These are phyloP conservation scores for Plotosus lineatus DNA, from an alignment of 2,113 vertebrate species.

Conservation along the genomic window DNA sequence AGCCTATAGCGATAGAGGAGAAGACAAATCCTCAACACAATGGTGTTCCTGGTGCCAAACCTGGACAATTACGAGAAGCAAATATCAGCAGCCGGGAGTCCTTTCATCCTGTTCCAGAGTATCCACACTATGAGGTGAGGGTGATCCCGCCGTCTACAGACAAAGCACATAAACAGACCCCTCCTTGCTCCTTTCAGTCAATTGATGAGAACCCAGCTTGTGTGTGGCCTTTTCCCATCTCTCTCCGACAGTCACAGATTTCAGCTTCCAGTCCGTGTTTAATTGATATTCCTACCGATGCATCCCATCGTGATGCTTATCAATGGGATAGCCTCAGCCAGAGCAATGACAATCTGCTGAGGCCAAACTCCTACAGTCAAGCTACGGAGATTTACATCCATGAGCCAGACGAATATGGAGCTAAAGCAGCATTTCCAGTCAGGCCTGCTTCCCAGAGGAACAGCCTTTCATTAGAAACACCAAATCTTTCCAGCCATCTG, in stretches of 20 bases:
- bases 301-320: not conserved
- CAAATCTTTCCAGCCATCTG: not conserved
- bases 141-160: not conserved
- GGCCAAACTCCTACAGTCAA: slow-evolving; percentile 52
- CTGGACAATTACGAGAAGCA: slow-evolving; percentile 46
- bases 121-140: slow-evolving; percentile 14
- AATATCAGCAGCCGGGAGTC: slow-evolving; percentile 27
- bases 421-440: not conserved
- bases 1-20: slow-evolving; percentile 11
- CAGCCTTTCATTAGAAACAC: slow-evolving; percentile 38
- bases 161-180: not conserved
- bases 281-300: slow-evolving; percentile 12
- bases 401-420: not conserved
- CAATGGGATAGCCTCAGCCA: slow-evolving; percentile 20
- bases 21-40: slow-evolving; percentile 18
- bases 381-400: slow-evolving; percentile 70
- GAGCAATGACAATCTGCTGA: slow-evolving; percentile 41
- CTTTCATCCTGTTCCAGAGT: slow-evolving; percentile 1
- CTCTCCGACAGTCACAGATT: not conserved
- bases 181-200: not conserved
- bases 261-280: slow-evolving; percentile 54
- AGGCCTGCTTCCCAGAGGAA: slow-evolving; percentile 29
- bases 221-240: slow-evolving; percentile 27
- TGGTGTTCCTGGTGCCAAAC: slow-evolving; percentile 33
- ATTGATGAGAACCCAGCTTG: not conserved